Base-by-base conservation (phyloP, 2,888 invertebrate genomes). In the Eristalinus aeneus region DNA sequence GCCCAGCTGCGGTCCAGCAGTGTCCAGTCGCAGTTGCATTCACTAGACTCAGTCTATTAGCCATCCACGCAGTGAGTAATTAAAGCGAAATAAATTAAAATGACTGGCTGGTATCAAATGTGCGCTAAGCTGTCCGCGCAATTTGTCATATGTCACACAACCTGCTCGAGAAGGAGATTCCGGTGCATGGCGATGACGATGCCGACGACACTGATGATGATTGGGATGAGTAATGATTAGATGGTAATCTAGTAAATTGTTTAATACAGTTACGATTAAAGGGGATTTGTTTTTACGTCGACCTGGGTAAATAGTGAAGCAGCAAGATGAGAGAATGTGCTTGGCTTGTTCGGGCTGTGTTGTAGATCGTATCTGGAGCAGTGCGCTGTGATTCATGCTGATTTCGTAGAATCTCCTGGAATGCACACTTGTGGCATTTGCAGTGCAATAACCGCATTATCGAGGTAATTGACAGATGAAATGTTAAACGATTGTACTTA, bases 181-280 rank as follows among this genome's bases (percentile, higher is more conserved):
- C 46, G 46, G 46, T 16, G 39, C 9, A 54, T 12, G 23, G 27
- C 16, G 27, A 60, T 39, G 36, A 36, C 75, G 46, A 22, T 22
- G 3, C 61, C 34, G 54, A 46, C 61, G 68, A 39, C 31, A 46
- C 61, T 54, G 54, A 78, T 72, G 68, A 69, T 69, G 68, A 69
- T 69, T 76, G 68, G 68, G 68, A 76, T 76, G 86, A 86, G 86
- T 86, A 78, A 86, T 74, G 86, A 82, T 78, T 65, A 82, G 86
- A 86, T 86, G 39, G 12, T n/a, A 77, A 86, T 86, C 86, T 71
- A 61, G 46, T 31, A 78, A 60, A 61, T n/a, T 46, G 77, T 71
- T 86, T 77, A 78, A 86, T 82, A 82, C 82, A 82, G 86, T 86
- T 86, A 82, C 86, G 69, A 86, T 86, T 82, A 77, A 86, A 86